These are phyloP conservation scores for Cyprinodon variegatus DNA, from an alignment of 2,113 vertebrate species.

Conservation along the genomic window DNA sequence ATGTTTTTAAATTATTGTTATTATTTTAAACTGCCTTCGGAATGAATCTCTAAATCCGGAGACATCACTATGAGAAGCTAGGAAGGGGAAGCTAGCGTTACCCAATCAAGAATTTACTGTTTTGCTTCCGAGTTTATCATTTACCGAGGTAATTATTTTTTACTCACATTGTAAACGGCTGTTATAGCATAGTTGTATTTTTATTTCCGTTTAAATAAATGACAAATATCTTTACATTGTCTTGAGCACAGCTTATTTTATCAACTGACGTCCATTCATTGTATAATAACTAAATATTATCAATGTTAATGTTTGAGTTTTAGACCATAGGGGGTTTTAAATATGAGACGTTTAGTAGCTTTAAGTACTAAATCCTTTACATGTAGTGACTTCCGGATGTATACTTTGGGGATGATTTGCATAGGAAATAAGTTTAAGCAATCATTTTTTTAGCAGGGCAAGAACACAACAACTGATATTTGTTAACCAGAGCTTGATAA, in stretches of 20 bases:
- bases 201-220: background rate
- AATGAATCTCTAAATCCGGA: background rate
- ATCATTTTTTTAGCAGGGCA: background rate
- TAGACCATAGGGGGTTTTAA: background rate
- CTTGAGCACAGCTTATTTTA: background rate
- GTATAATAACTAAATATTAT: background rate
- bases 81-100: constrained; percentile 33
- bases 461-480: background rate
- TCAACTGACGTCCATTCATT: background rate
- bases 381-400: background rate
- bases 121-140: background rate
- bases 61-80: constrained; percentile 31
- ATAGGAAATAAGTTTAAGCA: background rate
- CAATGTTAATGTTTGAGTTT: background rate
- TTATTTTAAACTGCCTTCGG: background rate
- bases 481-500: constrained; percentile 13
- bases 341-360: background rate
- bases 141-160: background rate
- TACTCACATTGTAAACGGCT: background rate
- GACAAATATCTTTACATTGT: background rate
- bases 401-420: background rate
- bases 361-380: background rate
- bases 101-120: background rate
- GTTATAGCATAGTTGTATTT: background rate
- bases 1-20: background rate